Percentiles rank a stretch among this genome's conserved stretches.
Conservation (phyloP, 2,888 invertebrate species). For the Lissocephala sabroskyi region DNA sequence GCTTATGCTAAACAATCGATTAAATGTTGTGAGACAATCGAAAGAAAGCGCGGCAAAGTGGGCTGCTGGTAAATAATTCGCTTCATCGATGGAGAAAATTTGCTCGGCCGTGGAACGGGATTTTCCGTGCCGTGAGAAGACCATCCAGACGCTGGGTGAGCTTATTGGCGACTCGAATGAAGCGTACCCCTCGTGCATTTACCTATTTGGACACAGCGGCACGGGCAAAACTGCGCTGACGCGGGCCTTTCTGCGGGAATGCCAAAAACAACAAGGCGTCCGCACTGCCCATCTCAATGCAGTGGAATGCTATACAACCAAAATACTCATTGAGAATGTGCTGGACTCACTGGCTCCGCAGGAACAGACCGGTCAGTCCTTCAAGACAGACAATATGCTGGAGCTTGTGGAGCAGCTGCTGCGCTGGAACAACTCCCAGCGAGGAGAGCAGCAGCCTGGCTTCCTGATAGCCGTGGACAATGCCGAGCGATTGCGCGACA, state of each 20-base stretch:
- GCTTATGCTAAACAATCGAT: too few species aligned
- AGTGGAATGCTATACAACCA: constrained; percentile 85
- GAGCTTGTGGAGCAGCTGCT: constrained; percentile 77
- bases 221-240: constrained; percentile 87
- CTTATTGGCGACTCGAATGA: constrained; percentile 74
- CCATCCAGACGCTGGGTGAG: constrained; percentile 49
- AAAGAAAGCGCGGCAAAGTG: too few species aligned
- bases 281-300: constrained; percentile 78
- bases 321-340: constrained; percentile 84
- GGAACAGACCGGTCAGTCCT: background rate
- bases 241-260: constrained; percentile 76
- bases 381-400: constrained; percentile 79
- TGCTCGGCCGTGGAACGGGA: constrained; percentile 32
- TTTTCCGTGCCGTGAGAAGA: constrained; percentile 65
- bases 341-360: constrained; percentile 73
- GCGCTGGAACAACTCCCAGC: constrained; percentile 22
- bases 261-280: constrained; percentile 74
- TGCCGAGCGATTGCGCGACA: constrained; percentile 83
- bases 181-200: constrained; percentile 80
- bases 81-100: constrained; percentile 43
- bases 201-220: constrained; percentile 86
- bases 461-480: constrained; percentile 84
- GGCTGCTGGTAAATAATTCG: too few species aligned
- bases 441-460: constrained; percentile 21
- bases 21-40: too few species aligned